These are phyloP conservation scores for Diorhabda carinulata DNA, from an alignment of 1,140 invertebrate species.

Conservation along the genomic window DNA sequence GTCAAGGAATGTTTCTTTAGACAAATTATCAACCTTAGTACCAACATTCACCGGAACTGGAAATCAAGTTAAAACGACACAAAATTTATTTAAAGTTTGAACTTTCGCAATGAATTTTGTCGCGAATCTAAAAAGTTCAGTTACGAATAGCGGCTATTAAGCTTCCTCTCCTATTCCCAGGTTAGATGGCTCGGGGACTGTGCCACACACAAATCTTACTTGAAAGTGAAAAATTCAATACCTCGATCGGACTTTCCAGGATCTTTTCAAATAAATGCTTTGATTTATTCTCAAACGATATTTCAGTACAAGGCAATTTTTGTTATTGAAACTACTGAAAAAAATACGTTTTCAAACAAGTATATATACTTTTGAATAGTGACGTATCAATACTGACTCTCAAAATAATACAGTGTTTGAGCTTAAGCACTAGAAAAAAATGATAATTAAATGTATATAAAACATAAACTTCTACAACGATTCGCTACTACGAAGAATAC, in stretches of 20 bases:
- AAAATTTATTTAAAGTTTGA: conserved; percentile 1
- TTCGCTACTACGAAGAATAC: no score
- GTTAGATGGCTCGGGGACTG: neutral
- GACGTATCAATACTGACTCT: no score
- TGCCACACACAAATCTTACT: conserved; percentile 2
- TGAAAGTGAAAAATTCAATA: conserved; percentile 3
- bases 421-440: no score
- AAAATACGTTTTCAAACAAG: no score
- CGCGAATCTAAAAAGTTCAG: neutral
- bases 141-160: conserved; percentile 2
- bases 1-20: no score
- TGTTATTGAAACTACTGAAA: no score
- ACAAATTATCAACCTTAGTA: no score
- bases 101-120: neutral
- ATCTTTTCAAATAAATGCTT: neutral
- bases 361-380: no score
- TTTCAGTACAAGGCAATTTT: neutral
- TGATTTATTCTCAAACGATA: neutral
- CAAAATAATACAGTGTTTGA: no score
- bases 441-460: no score
- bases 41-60: neutral
- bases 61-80: neutral
- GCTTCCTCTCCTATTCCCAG: neutral
- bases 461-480: no score
- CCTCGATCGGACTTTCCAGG: neutral